phyloP scores from a whole-genome alignment of 2,113 vertebrate species.

The Rallus limicola region DNA sequence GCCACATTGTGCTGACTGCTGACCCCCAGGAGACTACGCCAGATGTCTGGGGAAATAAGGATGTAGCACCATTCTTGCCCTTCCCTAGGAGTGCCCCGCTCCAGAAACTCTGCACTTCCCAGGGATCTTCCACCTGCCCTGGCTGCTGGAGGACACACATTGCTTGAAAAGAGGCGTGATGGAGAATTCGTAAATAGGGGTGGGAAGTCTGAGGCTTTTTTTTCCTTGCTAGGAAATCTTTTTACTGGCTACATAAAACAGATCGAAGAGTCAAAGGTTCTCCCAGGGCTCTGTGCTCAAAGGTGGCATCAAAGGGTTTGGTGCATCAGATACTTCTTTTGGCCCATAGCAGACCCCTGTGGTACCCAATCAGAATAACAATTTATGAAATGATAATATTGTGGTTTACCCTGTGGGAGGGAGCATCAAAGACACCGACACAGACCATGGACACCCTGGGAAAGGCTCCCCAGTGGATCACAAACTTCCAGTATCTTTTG shows the following conservation, averaged over 20 bases:
- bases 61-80: neutral
- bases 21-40: neutral
- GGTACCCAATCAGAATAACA: neutral
- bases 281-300: neutral
- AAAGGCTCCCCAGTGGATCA: neutral
- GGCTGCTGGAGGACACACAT: neutral
- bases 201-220: neutral
- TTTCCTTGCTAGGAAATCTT: neutral
- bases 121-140: neutral
- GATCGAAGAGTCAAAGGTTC: neutral
- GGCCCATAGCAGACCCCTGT: neutral
- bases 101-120: neutral
- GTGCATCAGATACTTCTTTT: neutral
- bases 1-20: neutral
- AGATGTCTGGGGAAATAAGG: neutral
- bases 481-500: neutral
- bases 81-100: accelerated
- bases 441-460: accelerated
- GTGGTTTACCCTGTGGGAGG: neutral
- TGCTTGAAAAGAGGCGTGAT: neutral
- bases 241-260: neutral
- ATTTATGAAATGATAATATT: neutral
- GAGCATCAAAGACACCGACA: neutral
- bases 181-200: neutral
- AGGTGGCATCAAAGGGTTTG: neutral